phyloP scores from a whole-genome alignment of 1,140 invertebrate genomes.

The Drosophila pandora region DNA sequence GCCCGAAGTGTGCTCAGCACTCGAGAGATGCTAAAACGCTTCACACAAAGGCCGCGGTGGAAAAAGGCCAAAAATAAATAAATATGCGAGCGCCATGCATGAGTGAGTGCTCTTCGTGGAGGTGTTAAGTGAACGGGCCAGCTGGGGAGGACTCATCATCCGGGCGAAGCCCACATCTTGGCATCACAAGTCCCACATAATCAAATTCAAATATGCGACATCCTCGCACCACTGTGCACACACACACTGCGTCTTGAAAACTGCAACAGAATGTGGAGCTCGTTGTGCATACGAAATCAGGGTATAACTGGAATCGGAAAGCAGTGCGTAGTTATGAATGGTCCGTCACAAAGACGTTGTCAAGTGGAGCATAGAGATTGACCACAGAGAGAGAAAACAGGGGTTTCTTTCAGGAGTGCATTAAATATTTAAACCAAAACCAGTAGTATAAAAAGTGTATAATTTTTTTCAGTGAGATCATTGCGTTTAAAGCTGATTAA shows the following conservation, averaged over 20 bases:
- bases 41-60: constrained; percentile 47
- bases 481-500: constrained; percentile 71
- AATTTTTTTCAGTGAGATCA: neutral
- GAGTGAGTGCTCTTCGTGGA: constrained; percentile 52
- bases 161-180: neutral
- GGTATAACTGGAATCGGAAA: constrained; percentile 68
- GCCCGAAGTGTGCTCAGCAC: constrained; percentile 55
- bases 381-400: constrained; percentile 10
- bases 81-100: constrained; percentile 73
- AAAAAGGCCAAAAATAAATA: constrained; percentile 78
- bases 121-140: constrained; percentile 58
- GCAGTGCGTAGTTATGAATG: constrained; percentile 75
- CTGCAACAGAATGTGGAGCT: constrained; percentile 66
- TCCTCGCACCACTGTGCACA: constrained; percentile 14
- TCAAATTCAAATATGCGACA: constrained; percentile 26
- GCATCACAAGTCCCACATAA: constrained; percentile 25
- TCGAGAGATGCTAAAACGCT: constrained; percentile 74
- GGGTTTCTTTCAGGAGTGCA: neutral
- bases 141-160: constrained; percentile 8
- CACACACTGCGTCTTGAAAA: constrained; percentile 38
- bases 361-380: constrained; percentile 60
- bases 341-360: constrained; percentile 29
- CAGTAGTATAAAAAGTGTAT: neutral
- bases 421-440: neutral
- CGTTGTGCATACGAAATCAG: constrained; percentile 73